Conservation (phyloP, 2,113 vertebrate genomes). For the Hypanus sabinus region DNA sequence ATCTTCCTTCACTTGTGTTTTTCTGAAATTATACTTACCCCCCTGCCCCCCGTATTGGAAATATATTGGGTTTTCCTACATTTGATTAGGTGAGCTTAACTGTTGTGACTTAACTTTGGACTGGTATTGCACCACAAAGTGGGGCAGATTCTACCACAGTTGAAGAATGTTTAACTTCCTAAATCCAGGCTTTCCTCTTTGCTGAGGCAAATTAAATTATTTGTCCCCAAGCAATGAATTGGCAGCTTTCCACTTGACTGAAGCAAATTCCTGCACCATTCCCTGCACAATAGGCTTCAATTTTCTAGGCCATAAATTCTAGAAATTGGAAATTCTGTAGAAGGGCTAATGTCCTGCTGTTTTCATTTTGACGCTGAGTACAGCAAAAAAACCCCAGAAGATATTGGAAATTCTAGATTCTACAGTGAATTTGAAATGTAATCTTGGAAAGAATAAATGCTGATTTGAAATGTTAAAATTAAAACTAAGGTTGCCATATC, state of each 20-base stretch:
- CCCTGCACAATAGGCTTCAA: neutral
- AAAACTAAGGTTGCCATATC: no score
- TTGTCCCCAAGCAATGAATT: conserved; percentile 12
- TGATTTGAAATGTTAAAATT: neutral
- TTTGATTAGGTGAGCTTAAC: neutral
- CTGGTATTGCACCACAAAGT: neutral
- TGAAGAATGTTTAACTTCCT: no score
- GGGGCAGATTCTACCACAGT: neutral
- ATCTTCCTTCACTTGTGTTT: neutral
- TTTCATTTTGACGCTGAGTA: neutral
- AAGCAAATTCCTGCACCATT: neutral
- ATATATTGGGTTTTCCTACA: neutral
- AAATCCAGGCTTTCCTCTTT: neutral
- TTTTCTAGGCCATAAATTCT: neutral
- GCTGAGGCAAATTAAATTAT: conserved; percentile 3
- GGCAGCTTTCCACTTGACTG: neutral
- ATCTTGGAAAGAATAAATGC: neutral
- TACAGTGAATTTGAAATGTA: neutral
- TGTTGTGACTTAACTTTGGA: neutral
- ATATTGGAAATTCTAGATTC: neutral
- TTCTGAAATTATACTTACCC: no score
- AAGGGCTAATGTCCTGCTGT: neutral
- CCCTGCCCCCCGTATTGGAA: neutral
- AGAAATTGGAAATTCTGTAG: neutral
- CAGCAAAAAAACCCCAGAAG: neutral